Percentiles rank a stretch among this genome's conserved stretches.
Conservation (phyloP, 1,140 invertebrate genomes). For the Helicoverpa armigera region DNA sequence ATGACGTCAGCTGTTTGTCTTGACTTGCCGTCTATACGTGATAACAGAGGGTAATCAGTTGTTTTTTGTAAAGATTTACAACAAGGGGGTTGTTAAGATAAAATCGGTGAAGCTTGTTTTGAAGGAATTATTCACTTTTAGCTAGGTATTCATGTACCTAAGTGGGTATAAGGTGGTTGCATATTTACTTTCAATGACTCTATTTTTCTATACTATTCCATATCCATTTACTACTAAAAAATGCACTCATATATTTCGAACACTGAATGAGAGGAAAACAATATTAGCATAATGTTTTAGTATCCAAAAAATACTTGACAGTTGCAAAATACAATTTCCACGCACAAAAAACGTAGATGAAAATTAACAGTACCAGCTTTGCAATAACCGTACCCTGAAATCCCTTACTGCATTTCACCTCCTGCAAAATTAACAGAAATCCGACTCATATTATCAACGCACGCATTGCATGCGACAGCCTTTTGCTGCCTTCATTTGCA, state of each 20-base stretch:
- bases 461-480: slow-evolving; percentile 54
- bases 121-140: too few species aligned
- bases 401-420: background rate
- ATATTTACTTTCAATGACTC: too few species aligned
- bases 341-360: background rate
- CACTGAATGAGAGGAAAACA: too few species aligned
- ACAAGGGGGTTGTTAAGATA: background rate
- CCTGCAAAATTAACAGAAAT: slow-evolving; percentile 31
- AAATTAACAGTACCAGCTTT: background rate
- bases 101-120: background rate
- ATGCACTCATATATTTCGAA: too few species aligned
- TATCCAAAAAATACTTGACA: too few species aligned
- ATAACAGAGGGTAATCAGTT: slow-evolving; percentile 15
- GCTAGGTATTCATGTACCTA: too few species aligned
- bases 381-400: background rate
- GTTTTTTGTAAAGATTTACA: background rate
- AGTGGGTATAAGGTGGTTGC: too few species aligned
- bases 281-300: too few species aligned
- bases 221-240: too few species aligned
- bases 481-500: slow-evolving; percentile 59
- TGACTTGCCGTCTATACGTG: slow-evolving; percentile 35
- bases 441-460: slow-evolving; percentile 43
- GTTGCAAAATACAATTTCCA: too few species aligned
- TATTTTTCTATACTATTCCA: too few species aligned
- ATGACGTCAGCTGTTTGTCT: slow-evolving; percentile 63